Evolutionary conservation across 2,888 invertebrate species (phyloP), one percentile per base, ranked within the genome.

Genomic region (Lasioglossum calceatum): DNA sequence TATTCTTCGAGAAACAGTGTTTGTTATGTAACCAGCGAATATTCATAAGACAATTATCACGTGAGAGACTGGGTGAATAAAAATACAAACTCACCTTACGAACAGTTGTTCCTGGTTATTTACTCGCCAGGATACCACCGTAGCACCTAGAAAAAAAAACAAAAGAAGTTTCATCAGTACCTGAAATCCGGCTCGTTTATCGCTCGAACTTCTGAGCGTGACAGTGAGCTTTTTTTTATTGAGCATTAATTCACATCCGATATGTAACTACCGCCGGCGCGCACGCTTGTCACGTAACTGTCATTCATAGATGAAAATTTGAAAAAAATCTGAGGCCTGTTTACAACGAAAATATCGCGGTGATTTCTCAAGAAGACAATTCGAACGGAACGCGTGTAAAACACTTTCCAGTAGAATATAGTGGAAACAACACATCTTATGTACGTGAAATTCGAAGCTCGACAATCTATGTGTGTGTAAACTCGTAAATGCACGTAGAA

Each of bases 61-160:
- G n/a, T 5, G 42, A 42, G n/a, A n/a, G 14, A n/a, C n/a, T 2
- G 58, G 3, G 0, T 1, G 12, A 71, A n/a, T 12, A 42, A 71
- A 42, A 42, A 42, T 71, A 32, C 23, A 23, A 73, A 95, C 97
- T 96, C 96, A 98, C 98, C 99, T 99, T 93, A 99, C 98, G 96
- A 99, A 99, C 95, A 99, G 97, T 95, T 99, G 98, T 96, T 99
- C 99, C 96, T 99, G 98, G 96, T 99, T 99, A 96, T 98, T 98
- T 88, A 98, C 98, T 93, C 98, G 96, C 99, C 99, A 99, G 95
- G 99, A 99, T 91, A 99, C 98, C 90, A 99, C 98, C 82, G 99
- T 99, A 90, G 99, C 99, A 95, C 99, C 99, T 99, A 95, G 86
- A 97, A 96, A 44, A 44, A 27, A 39, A 93, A 93, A 93, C 67